phyloP scores from a whole-genome alignment of 92 coral and sea anemone genomes.

The Epizoanthus fatuus region DNA sequence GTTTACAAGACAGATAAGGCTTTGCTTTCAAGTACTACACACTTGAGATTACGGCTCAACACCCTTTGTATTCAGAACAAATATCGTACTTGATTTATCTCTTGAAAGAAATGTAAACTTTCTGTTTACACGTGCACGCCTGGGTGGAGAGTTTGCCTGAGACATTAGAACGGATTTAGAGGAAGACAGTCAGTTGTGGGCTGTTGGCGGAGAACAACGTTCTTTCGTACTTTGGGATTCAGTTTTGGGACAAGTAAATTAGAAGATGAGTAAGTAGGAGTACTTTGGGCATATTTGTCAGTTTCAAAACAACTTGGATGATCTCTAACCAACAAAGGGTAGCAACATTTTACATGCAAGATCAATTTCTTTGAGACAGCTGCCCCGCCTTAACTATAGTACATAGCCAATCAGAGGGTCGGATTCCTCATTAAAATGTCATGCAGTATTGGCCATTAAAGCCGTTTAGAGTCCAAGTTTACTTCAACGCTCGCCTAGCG shows the following conservation, averaged over 20 bases:
- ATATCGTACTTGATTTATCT: slow-evolving; percentile 28
- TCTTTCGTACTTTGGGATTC: slow-evolving; percentile 29
- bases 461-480: slow-evolving; percentile 52
- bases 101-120: slow-evolving; percentile 8
- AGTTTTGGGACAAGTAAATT: slow-evolving; percentile 23
- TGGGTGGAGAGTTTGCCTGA: neutral
- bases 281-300: slow-evolving; percentile 37
- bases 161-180: neutral
- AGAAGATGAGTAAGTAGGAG: slow-evolving; percentile 34
- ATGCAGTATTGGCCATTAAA: slow-evolving; percentile 62
- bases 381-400: slow-evolving; percentile 71
- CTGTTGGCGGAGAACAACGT: neutral
- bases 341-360: slow-evolving; percentile 82
- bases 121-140: slow-evolving; percentile 3
- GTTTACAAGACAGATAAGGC: slow-evolving; percentile 1
- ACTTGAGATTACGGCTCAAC: neutral
- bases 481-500: slow-evolving; percentile 55
- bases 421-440: slow-evolving; percentile 75
- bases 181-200: neutral
- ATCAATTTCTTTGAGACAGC: slow-evolving; percentile 85
- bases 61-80: neutral
- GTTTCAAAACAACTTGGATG: slow-evolving; percentile 48
- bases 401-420: slow-evolving; percentile 69
- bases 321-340: slow-evolving; percentile 68
- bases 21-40: slow-evolving; percentile 13